Percentiles rank a stretch among this genome's conserved stretches.
Evolutionary conservation across 2,888 invertebrate species (phyloP).

Genomic region (Acleris laterana): DNA sequence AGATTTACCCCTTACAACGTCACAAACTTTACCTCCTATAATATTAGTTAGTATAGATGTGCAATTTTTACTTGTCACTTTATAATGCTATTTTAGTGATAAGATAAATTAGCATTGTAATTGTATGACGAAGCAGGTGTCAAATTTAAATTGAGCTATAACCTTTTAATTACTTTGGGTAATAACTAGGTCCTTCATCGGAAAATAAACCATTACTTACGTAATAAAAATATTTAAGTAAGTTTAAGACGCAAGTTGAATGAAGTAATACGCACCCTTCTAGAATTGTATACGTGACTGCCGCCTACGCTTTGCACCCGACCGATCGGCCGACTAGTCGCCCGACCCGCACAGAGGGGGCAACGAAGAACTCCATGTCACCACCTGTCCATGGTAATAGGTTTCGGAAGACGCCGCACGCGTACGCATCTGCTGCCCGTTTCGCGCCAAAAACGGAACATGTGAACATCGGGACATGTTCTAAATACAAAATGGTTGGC

Average conservation of each 20-base stretch:
- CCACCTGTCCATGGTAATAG: slow-evolving; percentile 79
- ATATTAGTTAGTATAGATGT: no score
- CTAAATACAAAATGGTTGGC: slow-evolving; percentile 32
- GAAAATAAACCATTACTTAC: background rate
- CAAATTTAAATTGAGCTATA: background rate
- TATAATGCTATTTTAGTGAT: no score
- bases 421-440: slow-evolving; percentile 71
- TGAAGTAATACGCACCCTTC: slow-evolving; percentile 28
- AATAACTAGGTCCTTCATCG: background rate
- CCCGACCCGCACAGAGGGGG: slow-evolving; percentile 55
- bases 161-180: background rate
- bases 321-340: slow-evolving; percentile 49
- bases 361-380: slow-evolving; percentile 76
- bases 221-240: background rate
- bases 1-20: no score
- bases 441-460: slow-evolving; percentile 69
- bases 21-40: no score
- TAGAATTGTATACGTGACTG: slow-evolving; percentile 34
- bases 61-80: no score
- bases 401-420: slow-evolving; percentile 73
- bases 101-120: no score
- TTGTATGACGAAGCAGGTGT: background rate
- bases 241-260: background rate
- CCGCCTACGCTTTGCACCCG: slow-evolving; percentile 34
- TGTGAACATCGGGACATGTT: slow-evolving; percentile 44